Percentiles rank a stretch among this genome's conserved stretches.
phyloP scores from a whole-genome alignment of 2,113 vertebrate species.

The Macquaria australasica region DNA sequence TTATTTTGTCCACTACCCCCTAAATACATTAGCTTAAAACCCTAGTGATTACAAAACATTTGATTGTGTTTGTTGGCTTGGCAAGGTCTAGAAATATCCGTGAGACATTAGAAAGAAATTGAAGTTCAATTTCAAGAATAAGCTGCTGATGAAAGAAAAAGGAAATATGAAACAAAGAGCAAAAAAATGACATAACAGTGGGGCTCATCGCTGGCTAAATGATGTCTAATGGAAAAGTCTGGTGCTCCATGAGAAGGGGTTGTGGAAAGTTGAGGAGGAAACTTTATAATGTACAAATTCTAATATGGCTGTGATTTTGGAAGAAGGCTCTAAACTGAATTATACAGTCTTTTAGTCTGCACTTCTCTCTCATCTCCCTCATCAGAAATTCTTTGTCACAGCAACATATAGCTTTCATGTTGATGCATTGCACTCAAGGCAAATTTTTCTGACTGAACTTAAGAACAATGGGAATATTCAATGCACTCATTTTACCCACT shows the following conservation, averaged over 20 bases:
- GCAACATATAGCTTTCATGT: conserved; percentile 55
- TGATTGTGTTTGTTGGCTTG: conserved; percentile 21
- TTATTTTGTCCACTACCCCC: not conserved
- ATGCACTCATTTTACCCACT: conserved; percentile 44
- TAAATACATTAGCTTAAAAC: not conserved
- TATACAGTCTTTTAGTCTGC: conserved; percentile 20
- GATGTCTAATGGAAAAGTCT: conserved; percentile 47
- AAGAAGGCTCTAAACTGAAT: conserved; percentile 22
- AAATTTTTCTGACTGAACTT: conserved; percentile 34
- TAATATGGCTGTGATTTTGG: conserved; percentile 25
- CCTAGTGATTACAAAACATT: not conserved
- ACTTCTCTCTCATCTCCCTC: conserved; percentile 10
- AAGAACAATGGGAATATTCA: conserved; percentile 57
- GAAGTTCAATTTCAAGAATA: conserved; percentile 22
- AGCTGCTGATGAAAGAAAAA: conserved; percentile 19
- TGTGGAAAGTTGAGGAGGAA: conserved; percentile 35
- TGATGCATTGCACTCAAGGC: conserved; percentile 37
- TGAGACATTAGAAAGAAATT: conserved; percentile 10
- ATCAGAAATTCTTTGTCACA: conserved; percentile 40
- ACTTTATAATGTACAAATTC: conserved; percentile 11
- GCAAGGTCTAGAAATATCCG: not conserved
- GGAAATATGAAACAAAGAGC: conserved; percentile 3
- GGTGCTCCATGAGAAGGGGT: conserved; percentile 20
- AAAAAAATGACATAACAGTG: not conserved
- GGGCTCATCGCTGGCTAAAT: not conserved